Evolutionary conservation across 2,113 vertebrate genomes (phyloP).

Genomic region (zebrafish (Danio rerio)): DNA sequence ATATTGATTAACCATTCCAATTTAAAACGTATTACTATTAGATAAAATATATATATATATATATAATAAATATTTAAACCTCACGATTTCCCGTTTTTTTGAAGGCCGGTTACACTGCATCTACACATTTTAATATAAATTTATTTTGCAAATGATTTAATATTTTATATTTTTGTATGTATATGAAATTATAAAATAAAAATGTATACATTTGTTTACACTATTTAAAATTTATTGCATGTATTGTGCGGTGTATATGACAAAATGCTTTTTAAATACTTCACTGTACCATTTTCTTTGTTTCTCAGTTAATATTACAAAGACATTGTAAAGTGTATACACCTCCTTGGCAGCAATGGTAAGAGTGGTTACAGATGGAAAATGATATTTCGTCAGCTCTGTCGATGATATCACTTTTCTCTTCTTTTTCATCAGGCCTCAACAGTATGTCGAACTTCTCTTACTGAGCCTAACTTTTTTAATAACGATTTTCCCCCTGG

Average conservation of each 20-base stretch:
- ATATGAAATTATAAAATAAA: no score
- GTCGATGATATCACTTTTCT: constrained; percentile 61
- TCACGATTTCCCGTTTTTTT: no score
- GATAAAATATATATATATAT: no score
- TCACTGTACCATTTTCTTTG: not conserved
- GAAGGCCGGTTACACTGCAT: no score
- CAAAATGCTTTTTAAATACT: not conserved
- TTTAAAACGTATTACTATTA: no score
- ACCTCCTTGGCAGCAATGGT: not conserved
- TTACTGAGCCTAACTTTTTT: constrained; percentile 94
- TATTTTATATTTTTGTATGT: no score
- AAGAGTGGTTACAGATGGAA: constrained; percentile 36
- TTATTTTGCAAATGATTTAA: no score
- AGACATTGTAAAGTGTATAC: constrained; percentile 22
- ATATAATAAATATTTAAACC: no score
- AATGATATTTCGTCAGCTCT: constrained; percentile 58
- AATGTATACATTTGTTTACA: no score
- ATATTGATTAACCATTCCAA: no score
- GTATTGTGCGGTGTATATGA: not conserved
- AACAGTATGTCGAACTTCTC: constrained; percentile 81
- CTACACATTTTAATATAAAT: no score
- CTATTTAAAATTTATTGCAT: not conserved
- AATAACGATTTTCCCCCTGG: constrained; percentile 91
- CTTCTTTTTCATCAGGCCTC: constrained; percentile 73
- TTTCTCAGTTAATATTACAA: constrained; percentile 9